Base-by-base conservation (phyloP, 1,140 invertebrate genomes). In the Bombus breviceps region DNA sequence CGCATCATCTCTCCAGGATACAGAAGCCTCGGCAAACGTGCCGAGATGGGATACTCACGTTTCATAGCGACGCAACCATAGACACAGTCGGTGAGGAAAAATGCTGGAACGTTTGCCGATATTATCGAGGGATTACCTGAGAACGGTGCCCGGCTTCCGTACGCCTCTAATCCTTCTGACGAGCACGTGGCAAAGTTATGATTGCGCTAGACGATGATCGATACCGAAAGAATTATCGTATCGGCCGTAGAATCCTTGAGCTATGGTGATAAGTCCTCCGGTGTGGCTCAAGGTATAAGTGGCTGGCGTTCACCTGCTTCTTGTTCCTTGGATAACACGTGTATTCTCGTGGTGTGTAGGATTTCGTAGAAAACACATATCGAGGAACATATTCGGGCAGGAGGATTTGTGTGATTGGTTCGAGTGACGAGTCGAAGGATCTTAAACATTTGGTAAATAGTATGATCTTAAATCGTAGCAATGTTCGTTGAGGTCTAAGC, bases 81-180 rank as follows among this genome's bases (percentile, higher is more conserved):
- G 78, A 68, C 68, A 57, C 43, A 77, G 43, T 6, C 37, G 22
- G 57, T 3, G 62, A 64, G 59, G 68, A 86, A 89, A 89, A 90
- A 87, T 81, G 86, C 81, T 78, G 76, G 88, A 87, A 87, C 59
- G 72, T 86, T 90, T 78, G 81, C 81, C 84, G 76, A 89, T 89
- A 86, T 89, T 90, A 89, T 84, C 73, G 66, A n/a, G 73, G 85
- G 81, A 89, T 90, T 90, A 90, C 79, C 81, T 66, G 80, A 53
- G 57, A 62, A 78, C 68, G 84, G 53, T 53, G 80, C 68, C 59
- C 62, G 47, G 62, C 66, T 77, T 25, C 47, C 62, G 18, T 59
- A 9, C 75, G 57, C 71, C 83, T 74, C 71, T 89, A 88, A 89
- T 88, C 83, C 83, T 53, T 68, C 57, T 66, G 43, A 47, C 69